phyloP scores from a whole-genome alignment of 2,797 vertebrate genomes.

The Hippopotamyrus pictus region DNA sequence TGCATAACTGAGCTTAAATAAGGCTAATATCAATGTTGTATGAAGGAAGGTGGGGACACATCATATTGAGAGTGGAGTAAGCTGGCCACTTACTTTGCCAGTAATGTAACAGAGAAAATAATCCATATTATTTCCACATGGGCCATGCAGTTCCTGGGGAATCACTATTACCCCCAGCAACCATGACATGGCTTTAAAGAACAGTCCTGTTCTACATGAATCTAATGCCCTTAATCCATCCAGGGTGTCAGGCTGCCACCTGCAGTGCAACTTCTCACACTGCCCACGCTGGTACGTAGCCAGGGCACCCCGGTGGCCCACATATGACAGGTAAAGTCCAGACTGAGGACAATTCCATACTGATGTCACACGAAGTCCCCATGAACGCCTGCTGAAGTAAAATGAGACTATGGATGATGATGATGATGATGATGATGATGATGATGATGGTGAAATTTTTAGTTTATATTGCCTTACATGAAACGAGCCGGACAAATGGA shows the following conservation, averaged over 20 bases:
- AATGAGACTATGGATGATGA: background rate
- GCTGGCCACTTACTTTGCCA: background rate
- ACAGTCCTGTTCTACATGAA: no score
- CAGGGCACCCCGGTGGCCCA: background rate
- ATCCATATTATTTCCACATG: background rate
- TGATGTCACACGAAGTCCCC: background rate
- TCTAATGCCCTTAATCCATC: background rate
- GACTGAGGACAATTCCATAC: background rate
- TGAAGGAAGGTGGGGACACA: background rate
- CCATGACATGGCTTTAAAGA: background rate
- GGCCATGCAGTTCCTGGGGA: background rate
- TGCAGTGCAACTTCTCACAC: background rate
- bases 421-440: background rate
- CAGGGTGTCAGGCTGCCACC: constrained; percentile 10
- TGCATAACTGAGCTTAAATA: background rate
- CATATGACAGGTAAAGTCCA: background rate
- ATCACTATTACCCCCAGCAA: background rate
- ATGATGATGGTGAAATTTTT: background rate
- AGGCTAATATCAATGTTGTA: background rate
- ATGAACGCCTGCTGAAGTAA: background rate
- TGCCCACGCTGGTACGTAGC: background rate
- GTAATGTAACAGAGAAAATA: background rate
- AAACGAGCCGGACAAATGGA: background rate
- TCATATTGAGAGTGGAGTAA: background rate
- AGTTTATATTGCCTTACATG: background rate